phyloP scores from a whole-genome alignment of 1,140 invertebrate species.

The Listronotus bonariensis region DNA sequence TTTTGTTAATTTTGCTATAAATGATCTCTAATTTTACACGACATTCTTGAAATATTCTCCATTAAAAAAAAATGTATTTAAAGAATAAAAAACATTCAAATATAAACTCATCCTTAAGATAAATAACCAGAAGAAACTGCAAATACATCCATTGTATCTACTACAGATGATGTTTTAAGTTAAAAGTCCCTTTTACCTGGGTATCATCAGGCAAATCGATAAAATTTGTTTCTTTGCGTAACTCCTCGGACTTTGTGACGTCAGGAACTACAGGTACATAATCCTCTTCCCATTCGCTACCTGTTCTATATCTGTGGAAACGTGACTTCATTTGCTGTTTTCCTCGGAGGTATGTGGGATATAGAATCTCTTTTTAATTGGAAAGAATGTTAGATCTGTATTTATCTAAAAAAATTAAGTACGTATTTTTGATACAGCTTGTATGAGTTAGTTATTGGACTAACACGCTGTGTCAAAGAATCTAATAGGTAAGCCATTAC shows the following conservation, averaged over 20 bases:
- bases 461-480: no score
- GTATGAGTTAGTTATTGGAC: no score
- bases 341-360: slow-evolving; percentile 36
- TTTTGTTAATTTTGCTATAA: no score
- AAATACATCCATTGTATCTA: no score
- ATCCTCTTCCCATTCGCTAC: slow-evolving; percentile 22
- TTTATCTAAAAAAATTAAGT: slow-evolving; percentile 37
- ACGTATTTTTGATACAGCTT: no score
- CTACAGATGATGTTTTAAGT: neutral
- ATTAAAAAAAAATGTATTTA: no score
- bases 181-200: slow-evolving; percentile 37
- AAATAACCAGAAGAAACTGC: no score
- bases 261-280: slow-evolving; percentile 37
- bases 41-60: no score
- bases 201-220: slow-evolving; percentile 58
- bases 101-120: no score
- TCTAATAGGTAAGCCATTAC: no score
- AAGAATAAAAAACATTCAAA: no score
- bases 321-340: slow-evolving; percentile 35
- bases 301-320: slow-evolving; percentile 14
- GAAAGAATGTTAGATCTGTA: slow-evolving; percentile 42
- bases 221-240: slow-evolving; percentile 59
- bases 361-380: slow-evolving; percentile 38
- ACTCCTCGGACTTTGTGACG: slow-evolving; percentile 55
- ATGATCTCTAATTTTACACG: no score